Evolutionary conservation across 2,888 invertebrate genomes (phyloP).

Genomic region (Calameuta idolon): DNA sequence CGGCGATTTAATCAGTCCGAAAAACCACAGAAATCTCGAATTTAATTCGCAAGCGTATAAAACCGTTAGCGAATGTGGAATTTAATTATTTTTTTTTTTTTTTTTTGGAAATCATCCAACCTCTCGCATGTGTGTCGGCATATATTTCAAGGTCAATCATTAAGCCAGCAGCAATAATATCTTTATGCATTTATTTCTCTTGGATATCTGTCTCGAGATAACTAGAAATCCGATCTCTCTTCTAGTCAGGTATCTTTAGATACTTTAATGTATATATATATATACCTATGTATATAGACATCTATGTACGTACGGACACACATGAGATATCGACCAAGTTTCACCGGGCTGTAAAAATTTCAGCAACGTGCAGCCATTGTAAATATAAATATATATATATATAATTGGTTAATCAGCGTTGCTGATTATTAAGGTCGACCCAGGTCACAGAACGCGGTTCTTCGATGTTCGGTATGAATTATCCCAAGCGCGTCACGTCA

Average conservation of each 20-base stretch:
- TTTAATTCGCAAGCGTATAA: not conserved
- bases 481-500: not conserved
- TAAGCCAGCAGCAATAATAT: not conserved
- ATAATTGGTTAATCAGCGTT: not conserved
- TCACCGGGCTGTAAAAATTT: not conserved
- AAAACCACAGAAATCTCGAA: not conserved
- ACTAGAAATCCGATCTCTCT: constrained; percentile 48
- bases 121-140: not conserved
- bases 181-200: not conserved
- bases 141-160: not conserved
- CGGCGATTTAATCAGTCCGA: not conserved
- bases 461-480: not conserved
- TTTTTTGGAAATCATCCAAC: not conserved
- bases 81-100: not conserved
- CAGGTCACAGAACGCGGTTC: not conserved
- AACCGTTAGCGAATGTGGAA: not conserved
- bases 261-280: not conserved
- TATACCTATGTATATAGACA: not conserved
- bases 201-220: not conserved
- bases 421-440: not conserved
- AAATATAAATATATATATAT: not conserved
- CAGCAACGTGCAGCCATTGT: not conserved
- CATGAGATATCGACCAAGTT: not conserved
- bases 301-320: not conserved
- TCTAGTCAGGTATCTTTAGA: constrained; percentile 7